Conservation (phyloP, 1,140 invertebrate species). For the Ceratoteleas bidentatus region DNA sequence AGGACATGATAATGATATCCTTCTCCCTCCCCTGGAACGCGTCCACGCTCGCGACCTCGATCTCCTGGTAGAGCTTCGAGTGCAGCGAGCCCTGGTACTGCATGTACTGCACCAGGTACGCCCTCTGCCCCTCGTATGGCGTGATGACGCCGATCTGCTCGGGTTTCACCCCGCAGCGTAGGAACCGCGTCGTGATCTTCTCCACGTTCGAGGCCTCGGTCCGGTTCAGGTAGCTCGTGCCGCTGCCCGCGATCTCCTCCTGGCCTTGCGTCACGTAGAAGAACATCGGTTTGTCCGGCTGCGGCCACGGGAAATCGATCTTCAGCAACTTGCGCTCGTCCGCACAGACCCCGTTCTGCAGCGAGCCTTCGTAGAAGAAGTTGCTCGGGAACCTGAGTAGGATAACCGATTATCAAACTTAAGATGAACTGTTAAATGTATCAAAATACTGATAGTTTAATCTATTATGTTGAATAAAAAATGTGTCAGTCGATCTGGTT, state of each 20-base stretch:
- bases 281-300: conserved; percentile 98
- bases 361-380: conserved; percentile 99
- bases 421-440: no score
- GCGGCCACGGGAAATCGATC: conserved; percentile 99
- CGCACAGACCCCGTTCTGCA: conserved; percentile 99
- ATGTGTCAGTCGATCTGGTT: no score
- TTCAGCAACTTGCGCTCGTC: conserved; percentile 94
- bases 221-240: conserved; percentile 98
- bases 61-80: conserved; percentile 98
- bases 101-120: conserved; percentile 99
- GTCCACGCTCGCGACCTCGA: conserved; percentile 99
- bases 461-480: no score
- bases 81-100: conserved; percentile 99
- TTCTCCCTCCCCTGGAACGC: conserved; percentile 99
- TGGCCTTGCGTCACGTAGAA: conserved; percentile 99
- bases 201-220: conserved; percentile 99
- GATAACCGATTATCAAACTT: no score
- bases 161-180: conserved; percentile 97
- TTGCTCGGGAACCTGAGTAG: conserved; percentile 99
- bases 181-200: conserved; percentile 96
- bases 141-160: conserved; percentile 99
- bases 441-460: no score
- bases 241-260: conserved; percentile 99
- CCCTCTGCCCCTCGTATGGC: conserved; percentile 99
- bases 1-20: conserved; percentile 99